These are phyloP conservation scores for Terebella lapidaria DNA, from an alignment of 2,888 invertebrate genomes.

Conservation along the genomic window DNA sequence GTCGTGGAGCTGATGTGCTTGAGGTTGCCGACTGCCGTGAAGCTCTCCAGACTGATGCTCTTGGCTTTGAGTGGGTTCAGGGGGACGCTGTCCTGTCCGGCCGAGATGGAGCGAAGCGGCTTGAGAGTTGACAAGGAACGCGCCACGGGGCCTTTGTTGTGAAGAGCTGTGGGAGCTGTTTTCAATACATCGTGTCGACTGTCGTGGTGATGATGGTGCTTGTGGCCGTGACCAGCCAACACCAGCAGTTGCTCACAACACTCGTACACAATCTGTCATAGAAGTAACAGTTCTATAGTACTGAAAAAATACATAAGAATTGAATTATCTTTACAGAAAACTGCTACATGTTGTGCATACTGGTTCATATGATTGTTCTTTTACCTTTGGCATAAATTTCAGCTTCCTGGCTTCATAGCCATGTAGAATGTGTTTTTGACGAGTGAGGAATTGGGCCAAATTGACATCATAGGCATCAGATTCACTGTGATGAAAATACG, in stretches of 20 bases:
- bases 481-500: too few species aligned
- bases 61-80: not conserved
- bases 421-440: constrained; percentile 70
- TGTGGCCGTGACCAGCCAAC: not conserved
- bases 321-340: too few species aligned
- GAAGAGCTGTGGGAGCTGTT: not conserved
- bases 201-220: not conserved
- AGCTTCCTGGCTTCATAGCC: constrained; percentile 74
- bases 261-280: not conserved
- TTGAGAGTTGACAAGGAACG: not conserved
- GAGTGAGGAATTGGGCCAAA: constrained; percentile 65
- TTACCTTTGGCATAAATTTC: constrained; percentile 72
- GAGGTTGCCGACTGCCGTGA: constrained; percentile 9
- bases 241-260: not conserved
- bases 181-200: not conserved
- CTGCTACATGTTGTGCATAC: too few species aligned
- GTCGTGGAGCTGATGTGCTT: too few species aligned
- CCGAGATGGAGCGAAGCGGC: not conserved
- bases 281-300: not conserved
- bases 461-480: constrained; percentile 57
- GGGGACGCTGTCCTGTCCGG: not conserved
- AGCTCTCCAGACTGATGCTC: constrained; percentile 12
- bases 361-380: too few species aligned
- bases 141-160: too few species aligned
- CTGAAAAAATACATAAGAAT: not conserved